Base-by-base conservation (phyloP, 2,888 invertebrate genomes). In the Diachrysia chrysitis region DNA sequence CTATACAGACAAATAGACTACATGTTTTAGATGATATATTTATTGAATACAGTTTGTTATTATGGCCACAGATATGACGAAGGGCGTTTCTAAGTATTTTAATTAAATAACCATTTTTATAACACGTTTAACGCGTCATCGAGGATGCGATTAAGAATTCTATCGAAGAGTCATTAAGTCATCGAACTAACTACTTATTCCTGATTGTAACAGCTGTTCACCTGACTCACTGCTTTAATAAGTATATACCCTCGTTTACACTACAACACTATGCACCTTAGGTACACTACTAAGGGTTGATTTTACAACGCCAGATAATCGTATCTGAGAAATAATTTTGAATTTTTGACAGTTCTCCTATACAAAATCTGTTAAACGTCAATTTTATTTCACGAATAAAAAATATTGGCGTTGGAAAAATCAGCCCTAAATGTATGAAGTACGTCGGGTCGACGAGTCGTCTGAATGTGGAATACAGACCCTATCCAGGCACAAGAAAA, bases 191-290 rank as follows among this genome's bases (percentile, higher is more conserved):
- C 56, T 60, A 57, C 78, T 62, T 42, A 58, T 67, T 60, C 57
- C 56, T 61, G 58, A 58, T 32, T 32, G 51, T 64, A 69, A 63
- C 78, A 76, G 69, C 69, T 69, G 74, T 57, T 59, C n/a, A 16
- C 29, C n/a, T 55, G 80, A 82, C 69, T 82, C 77, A 76, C 53
- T 57, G 46, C 64, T 54, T 53, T 79, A 65, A 67, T 71, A 68
- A 72, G 59, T 42, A 42, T n/a, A 42, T 0, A 0, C 0, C 42
- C n/a, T 5, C n/a, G 42, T 6, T 7, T n/a, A 42, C n/a, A n/a
- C 42, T n/a, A 37, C 16, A 4, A 29, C 29, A 29, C 5, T 29
- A 29, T 35, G 14, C 12, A 37, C 16, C 2, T 16, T 37, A 35
- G n/a, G n/a, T n/a, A n/a, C n/a, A n/a, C n/a, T n/a, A n/a, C n/a